phyloP scores from a whole-genome alignment of 1,140 invertebrate species.

The Bombus soroeensis region DNA sequence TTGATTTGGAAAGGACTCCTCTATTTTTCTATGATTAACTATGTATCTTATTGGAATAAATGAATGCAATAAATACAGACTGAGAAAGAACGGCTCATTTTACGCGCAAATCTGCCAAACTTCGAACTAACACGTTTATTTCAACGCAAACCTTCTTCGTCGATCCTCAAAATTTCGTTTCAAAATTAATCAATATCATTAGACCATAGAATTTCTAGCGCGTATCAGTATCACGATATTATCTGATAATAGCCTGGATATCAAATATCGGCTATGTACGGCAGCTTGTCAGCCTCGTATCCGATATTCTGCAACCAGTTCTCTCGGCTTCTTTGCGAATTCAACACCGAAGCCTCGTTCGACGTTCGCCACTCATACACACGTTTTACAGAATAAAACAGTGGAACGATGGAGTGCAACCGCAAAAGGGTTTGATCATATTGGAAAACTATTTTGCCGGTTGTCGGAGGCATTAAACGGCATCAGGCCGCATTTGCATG shows the following conservation, averaged over 20 bases:
- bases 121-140: neutral
- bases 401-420: neutral
- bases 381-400: neutral
- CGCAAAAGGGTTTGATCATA: conserved; percentile 18
- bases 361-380: too few species aligned
- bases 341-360: too few species aligned
- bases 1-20: too few species aligned
- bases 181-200: neutral
- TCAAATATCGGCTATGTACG: neutral
- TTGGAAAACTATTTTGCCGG: conserved; percentile 19
- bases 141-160: neutral
- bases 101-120: neutral
- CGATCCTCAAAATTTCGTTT: neutral
- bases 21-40: too few species aligned
- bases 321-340: too few species aligned
- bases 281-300: neutral
- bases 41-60: too few species aligned
- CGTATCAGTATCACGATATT: neutral
- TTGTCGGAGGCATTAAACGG: conserved; percentile 5
- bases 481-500: conserved; percentile 22
- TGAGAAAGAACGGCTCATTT: too few species aligned
- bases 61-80: too few species aligned
- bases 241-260: neutral
- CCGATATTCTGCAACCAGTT: neutral
- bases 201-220: neutral